Evolutionary conservation across 1,140 invertebrate species (phyloP), one percentile per base, ranked within the genome.

Genomic region (Lasioglossum albipes): DNA sequence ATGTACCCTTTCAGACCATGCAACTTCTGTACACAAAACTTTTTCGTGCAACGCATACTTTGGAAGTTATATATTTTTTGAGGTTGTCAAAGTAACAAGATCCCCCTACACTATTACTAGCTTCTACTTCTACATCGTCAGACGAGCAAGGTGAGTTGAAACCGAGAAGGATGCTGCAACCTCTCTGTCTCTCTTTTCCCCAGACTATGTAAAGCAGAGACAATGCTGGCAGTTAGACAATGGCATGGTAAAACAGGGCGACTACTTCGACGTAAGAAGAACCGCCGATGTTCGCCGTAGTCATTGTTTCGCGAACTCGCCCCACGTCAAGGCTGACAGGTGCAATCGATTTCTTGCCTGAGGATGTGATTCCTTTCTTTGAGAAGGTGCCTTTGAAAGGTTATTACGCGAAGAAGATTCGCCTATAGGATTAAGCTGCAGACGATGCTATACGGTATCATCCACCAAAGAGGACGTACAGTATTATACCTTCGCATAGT

Each of bases 311-410:
- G 12, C 7, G 22, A 31, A 73, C 67, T 20, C 41, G 64, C n/a
- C 18, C 49, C 75, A 6, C 68, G 67, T 54, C 82, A 57, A 84
- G 66, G 64, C 49, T 68, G 52, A 42, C 45, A 65, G 75, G 31
- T 79, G 54, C 61, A 61, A 84, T 84, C 82, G 83, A 84, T 84
- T 84, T 84, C 77, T 75, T 45, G 52, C 36, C 20, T 16, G 70
- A 64, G n/a, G 68, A 64, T 78, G 18, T 41, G 16, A 70, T 41
- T 62, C 68, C 18, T 45, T 31, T 27, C 20, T 61, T 49, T 45
- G 59, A 49, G 20, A 73, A 41, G 41, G 36, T 49, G 6, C 59
- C 10, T 74, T 62, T 66, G 12, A n/a, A 54, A 41, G 62, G 20
- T 12, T 41, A 13, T 54, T 42, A 27, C 7, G 27, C n/a, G 45